Evolutionary conservation across 2,888 invertebrate species (phyloP), one percentile per base, ranked within the genome.

Genomic region (Siphlonurus alternatus): DNA sequence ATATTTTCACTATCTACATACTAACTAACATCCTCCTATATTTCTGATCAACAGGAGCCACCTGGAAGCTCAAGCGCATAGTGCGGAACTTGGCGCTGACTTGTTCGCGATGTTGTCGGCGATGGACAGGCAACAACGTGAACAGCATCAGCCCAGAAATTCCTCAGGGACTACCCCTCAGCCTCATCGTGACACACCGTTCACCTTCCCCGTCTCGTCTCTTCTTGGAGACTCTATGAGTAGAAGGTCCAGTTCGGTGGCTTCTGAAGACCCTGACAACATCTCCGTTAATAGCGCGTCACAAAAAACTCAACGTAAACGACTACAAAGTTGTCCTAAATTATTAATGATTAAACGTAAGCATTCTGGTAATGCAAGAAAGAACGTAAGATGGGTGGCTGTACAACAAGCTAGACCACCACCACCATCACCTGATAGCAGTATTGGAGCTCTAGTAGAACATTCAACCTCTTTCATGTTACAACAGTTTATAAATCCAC

Each of bases 71-170:
- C 5, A 56, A 56, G 20, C 56, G 20, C 10, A 22, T 22, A 20
- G 56, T n/a, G 20, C n/a, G n/a, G 56, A 56, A 22, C 56, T 56
- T n/a, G 56, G 56, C n/a, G 56, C 56, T 56, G 56, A 56, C 22
- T 22, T 56, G 56, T 56, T 56, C 56, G 56, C 56, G 20, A 56
- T 56, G 56, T 22, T 56, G 56, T 56, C 56, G 19, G 56, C 7
- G 56, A 20, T 56, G 5, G 56, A 56, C 56, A 5, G 56, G 5
- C 56, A 56, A 56, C 56, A 56, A 56, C 56, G 56, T 38, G 38
- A 38, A 15, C 15, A 15, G 5, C 38, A 38, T 15, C 15, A 5
- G 7, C 5, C 5, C 15, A 5, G 15, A 38, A 38, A 38, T 38
- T 38, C 38, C 15, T 10, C 38, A 38, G 38, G 7, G 15, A 38